Conservation (phyloP, 2,113 vertebrate genomes). For the Emydocephalus ijimae region DNA sequence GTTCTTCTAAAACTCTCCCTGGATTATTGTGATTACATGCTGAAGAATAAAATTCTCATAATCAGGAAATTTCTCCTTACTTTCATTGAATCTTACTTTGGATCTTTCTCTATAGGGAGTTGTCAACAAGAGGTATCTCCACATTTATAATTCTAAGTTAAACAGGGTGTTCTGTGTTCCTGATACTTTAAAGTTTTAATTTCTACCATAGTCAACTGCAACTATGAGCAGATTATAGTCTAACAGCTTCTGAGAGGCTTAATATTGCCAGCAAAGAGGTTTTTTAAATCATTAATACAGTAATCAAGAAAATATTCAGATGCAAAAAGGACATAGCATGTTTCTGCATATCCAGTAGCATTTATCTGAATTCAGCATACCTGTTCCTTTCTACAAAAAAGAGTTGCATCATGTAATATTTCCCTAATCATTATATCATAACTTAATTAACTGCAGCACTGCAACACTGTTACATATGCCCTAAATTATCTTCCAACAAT, state of each 20-base stretch:
- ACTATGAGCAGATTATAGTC: background rate
- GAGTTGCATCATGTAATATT: background rate
- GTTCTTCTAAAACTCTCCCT: background rate
- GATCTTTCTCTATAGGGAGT: background rate
- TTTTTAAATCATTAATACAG: background rate
- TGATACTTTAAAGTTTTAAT: background rate
- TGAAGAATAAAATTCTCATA: background rate
- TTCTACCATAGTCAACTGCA: background rate
- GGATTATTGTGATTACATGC: background rate
- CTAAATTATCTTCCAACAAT: constrained; percentile 52
- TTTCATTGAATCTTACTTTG: background rate
- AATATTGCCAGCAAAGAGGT: background rate
- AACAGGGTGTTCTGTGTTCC: background rate
- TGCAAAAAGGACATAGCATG: background rate
- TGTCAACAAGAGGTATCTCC: background rate
- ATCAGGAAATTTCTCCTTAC: background rate
- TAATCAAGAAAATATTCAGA: background rate
- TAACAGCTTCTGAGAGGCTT: background rate
- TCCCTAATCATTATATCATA: background rate
- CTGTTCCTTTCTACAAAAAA: background rate
- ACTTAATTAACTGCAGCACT: background rate
- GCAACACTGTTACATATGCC: background rate
- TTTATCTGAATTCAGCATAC: background rate
- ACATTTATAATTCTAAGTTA: background rate
- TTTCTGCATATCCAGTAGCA: background rate